phyloP scores from a whole-genome alignment of 1,140 invertebrate species.

The Heliothis virescens region DNA sequence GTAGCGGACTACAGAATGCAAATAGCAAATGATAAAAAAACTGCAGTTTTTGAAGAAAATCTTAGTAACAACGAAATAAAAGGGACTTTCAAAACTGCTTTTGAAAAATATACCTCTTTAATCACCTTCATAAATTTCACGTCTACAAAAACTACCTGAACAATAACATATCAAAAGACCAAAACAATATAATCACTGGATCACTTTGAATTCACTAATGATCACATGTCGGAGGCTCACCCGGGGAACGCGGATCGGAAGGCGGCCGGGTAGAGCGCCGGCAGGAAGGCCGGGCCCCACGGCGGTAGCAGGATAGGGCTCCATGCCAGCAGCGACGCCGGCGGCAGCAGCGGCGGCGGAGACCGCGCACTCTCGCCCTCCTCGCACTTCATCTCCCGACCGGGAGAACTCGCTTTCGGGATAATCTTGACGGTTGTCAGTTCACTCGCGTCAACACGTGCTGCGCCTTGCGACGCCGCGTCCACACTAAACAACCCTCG shows the following conservation, averaged over 20 bases:
- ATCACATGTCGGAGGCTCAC: slow-evolving; percentile 74
- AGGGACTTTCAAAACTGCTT: too few relatives aligned
- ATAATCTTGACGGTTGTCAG: slow-evolving; percentile 77
- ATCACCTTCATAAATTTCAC: too few relatives aligned
- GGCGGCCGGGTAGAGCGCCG: slow-evolving; percentile 87
- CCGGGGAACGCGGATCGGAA: slow-evolving; percentile 87
- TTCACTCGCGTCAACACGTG: slow-evolving; percentile 75
- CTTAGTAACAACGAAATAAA: too few relatives aligned
- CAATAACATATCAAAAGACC: not conserved
- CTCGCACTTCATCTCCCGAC: slow-evolving; percentile 83
- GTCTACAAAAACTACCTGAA: not conserved
- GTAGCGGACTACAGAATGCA: not conserved
- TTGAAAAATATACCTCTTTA: too few relatives aligned
- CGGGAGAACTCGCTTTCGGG: slow-evolving; percentile 82
- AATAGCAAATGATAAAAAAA: not conserved
- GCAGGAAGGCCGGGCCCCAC: slow-evolving; percentile 87
- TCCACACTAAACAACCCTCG: slow-evolving; percentile 85
- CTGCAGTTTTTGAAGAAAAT: too few relatives aligned
- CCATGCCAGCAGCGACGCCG: slow-evolving; percentile 86
- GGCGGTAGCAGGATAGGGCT: slow-evolving; percentile 87
- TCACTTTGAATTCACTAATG: slow-evolving; percentile 27
- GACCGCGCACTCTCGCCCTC: slow-evolving; percentile 82
- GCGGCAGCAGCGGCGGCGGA: slow-evolving; percentile 82
- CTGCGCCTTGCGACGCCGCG: slow-evolving; percentile 80
- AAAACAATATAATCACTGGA: slow-evolving; percentile 23